Base-by-base conservation (phyloP, 2,888 invertebrate species). In the Ophion ventricosus region DNA sequence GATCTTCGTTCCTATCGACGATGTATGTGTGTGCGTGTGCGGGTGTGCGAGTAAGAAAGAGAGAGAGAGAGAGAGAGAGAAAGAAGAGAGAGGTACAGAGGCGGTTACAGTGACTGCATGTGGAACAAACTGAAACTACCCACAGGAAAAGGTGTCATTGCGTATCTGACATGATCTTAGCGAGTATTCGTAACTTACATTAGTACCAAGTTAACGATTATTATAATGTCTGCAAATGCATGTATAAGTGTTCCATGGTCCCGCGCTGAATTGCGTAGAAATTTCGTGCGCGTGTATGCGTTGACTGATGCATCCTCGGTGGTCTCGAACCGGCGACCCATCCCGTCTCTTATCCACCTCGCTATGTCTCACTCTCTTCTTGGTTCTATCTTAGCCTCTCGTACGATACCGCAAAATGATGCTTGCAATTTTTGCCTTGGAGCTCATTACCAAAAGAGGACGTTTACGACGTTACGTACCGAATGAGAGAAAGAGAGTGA, bases 361-460 rank as follows among this genome's bases (percentile, higher is more conserved):
- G 26, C 26, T 20, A 26, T 26, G 49, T 26, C 26, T 61, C 23
- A 23, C 26, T 59, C 49, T 67, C 43, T 56, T 23, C 35, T 26
- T 63, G 43, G 49, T 49, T 61, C 49, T n/a, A n/a, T 40, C 61
- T 59, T 70, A 20, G 63, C 61, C 61, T 73, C 61, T 43, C 35
- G 40, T 69, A 64, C 57, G 59, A 76, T 49, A 74, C 20, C 74
- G 43, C 66, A 26, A 66, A 67, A 66, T 29, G 82, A 85, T 87
- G 80, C 86, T 81, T 81, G 86, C 85, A 86, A 81, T 83, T 83
- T 87, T 86, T 85, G 64, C 86, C 84, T 72, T 82, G 85, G 83
- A 74, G 85, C 86, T 88, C 87, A 89, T 89, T 88, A 87, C 87
- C 87, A 86, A 89, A 89, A 88, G 86, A 85, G 82, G 87, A 86